These are phyloP conservation scores for Oreochromis niloticus DNA, from an alignment of 2,113 vertebrate genomes.

Conservation along the genomic window DNA sequence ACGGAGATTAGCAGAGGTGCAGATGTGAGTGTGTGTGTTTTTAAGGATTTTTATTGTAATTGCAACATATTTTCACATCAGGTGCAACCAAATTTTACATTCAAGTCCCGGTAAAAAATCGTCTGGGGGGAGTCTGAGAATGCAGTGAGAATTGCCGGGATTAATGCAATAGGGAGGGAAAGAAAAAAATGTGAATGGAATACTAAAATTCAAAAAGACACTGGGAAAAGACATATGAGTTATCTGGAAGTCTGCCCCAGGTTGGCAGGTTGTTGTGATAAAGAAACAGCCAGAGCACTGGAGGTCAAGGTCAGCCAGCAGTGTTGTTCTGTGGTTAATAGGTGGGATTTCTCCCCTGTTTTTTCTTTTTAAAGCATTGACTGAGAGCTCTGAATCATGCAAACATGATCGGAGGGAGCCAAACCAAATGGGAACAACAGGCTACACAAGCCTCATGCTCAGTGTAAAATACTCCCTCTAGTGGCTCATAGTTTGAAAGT, in stretches of 20 bases:
- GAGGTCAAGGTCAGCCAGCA: background rate
- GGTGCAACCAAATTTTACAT: background rate
- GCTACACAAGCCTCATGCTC: background rate
- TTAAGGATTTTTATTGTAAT: background rate
- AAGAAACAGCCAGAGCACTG: background rate
- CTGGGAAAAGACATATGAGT: background rate
- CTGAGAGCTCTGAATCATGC: background rate
- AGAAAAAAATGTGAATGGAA: background rate
- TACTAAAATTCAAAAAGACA: background rate
- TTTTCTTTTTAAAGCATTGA: background rate
- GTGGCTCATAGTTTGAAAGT: background rate
- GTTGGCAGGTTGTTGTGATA: background rate
- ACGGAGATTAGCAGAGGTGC: background rate
- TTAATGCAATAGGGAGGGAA: background rate
- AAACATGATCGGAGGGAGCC: background rate
- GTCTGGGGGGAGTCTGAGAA: background rate
- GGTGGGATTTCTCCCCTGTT: background rate
- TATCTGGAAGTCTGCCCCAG: background rate
- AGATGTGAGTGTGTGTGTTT: background rate
- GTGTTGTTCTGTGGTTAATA: background rate
- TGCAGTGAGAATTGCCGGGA: background rate
- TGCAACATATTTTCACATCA: background rate
- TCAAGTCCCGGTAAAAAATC: fast-evolving
- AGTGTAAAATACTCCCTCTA: background rate
- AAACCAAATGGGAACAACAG: background rate